These are phyloP conservation scores for Ranitomeya variabilis DNA, from an alignment of 2,113 vertebrate species.

Conservation along the genomic window DNA sequence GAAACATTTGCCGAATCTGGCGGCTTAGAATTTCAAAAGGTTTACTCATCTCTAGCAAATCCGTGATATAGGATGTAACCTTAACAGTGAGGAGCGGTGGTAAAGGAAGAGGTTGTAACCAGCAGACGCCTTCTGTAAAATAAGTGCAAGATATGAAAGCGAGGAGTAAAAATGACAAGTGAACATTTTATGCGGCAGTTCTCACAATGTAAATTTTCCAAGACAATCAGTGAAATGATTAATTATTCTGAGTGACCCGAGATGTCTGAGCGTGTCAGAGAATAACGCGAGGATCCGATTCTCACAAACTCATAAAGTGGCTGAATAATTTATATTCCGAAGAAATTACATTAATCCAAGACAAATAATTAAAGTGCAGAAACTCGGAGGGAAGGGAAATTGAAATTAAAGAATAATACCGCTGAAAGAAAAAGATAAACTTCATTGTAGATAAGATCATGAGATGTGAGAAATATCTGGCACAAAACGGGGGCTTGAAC, in stretches of 20 bases:
- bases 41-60: too few relatives aligned
- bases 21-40: too few relatives aligned
- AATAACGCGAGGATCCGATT: slow-evolving; percentile 30
- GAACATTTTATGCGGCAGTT: neutral
- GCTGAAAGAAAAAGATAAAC: slow-evolving; percentile 46
- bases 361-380: slow-evolving; percentile 55
- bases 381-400: slow-evolving; percentile 47
- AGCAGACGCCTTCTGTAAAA: neutral
- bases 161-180: neutral
- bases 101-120: neutral
- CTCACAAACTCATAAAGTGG: slow-evolving; percentile 32
- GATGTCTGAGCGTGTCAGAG: slow-evolving; percentile 19
- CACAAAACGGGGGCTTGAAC: neutral
- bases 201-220: slow-evolving; percentile 10
- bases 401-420: slow-evolving; percentile 48
- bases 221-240: slow-evolving; percentile 35
- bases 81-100: neutral
- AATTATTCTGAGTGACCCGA: slow-evolving; percentile 40
- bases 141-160: neutral
- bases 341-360: slow-evolving; percentile 54
- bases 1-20: too few relatives aligned
- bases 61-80: too few relatives aligned
- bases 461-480: neutral
- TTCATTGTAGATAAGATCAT: slow-evolving; percentile 28
- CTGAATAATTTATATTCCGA: slow-evolving; percentile 44